These are phyloP conservation scores for Ladona fulva DNA, from an alignment of 1,140 invertebrate species.

Conservation along the genomic window DNA sequence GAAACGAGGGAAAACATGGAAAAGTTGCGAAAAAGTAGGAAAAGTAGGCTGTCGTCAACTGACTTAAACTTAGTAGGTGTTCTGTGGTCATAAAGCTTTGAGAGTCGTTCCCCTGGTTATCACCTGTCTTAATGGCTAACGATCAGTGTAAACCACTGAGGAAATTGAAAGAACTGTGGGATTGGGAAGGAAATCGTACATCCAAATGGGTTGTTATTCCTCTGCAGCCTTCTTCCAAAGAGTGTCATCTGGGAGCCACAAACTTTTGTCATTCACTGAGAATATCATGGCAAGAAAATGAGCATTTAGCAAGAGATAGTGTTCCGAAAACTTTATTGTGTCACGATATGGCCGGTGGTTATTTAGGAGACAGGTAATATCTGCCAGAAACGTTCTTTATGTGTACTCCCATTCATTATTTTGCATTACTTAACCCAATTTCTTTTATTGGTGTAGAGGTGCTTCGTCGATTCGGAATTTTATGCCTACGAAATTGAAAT, in stretches of 20 bases:
- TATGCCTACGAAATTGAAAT: background rate
- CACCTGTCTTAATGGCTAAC: no score
- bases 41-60: no score
- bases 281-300: conserved; percentile 18
- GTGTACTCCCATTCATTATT: background rate
- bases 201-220: background rate
- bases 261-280: background rate
- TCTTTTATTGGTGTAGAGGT: no score
- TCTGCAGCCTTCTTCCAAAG: background rate
- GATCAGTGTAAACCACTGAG: background rate
- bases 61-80: no score
- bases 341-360: conserved; percentile 94
- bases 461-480: no score
- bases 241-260: background rate
- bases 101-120: no score
- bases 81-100: no score
- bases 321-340: conserved; percentile 70
- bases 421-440: conserved; percentile 14
- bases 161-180: background rate
- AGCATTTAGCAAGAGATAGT: conserved; percentile 27
- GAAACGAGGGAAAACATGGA: no score
- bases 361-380: conserved; percentile 78
- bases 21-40: no score
- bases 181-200: background rate
- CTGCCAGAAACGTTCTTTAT: no score